Base-by-base conservation (phyloP, 2,888 invertebrate species). In the Melanostoma scalare region DNA sequence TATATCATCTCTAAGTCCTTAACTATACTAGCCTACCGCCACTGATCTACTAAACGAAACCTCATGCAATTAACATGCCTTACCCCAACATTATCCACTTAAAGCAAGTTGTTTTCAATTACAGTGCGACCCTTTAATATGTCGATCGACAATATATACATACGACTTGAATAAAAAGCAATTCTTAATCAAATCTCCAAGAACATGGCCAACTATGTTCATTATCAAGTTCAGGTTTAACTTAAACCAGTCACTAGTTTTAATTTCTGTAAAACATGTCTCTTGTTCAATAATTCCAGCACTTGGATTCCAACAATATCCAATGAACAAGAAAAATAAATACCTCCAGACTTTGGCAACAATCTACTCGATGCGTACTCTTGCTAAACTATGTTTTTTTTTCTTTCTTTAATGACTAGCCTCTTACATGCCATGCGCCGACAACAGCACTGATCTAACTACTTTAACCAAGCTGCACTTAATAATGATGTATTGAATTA, bases 401-500 rank as follows among this genome's bases (percentile, higher is more conserved):
- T 20, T 20, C 40, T 10, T 33, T 44, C 50, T 61, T 61, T 36
- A 73, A 65, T 65, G 65, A 20, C 20, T 20, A 20, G 50, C 60
- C 35, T 5, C 55, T 53, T 33, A 35, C 40, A 68, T 52, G 42
- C 71, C 68, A 60, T 60, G 42, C 36, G 33, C 50, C 20, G 35
- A 38, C 44, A 30, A 20, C 33, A 10, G 2, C 35, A 60, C 33
- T 1, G 9, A 61, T 4, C 30, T 65, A 61, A 63, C 63, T 38
- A 77, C 38, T 20, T 35, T 50, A 33, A 48, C 72, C 33, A 67
- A 72, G 30, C 53, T 46, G 58, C 74, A 71, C 71, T 74, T 79
- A 84, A 79, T 84, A 84, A 84, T 84, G 84, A 84, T 75, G 84
- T 84, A 79, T 79, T 33, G 71, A 84, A 79, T 75, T 79, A 84